Evolutionary conservation across 2,888 invertebrate species (phyloP).

Genomic region (Machimus rusticus): DNA sequence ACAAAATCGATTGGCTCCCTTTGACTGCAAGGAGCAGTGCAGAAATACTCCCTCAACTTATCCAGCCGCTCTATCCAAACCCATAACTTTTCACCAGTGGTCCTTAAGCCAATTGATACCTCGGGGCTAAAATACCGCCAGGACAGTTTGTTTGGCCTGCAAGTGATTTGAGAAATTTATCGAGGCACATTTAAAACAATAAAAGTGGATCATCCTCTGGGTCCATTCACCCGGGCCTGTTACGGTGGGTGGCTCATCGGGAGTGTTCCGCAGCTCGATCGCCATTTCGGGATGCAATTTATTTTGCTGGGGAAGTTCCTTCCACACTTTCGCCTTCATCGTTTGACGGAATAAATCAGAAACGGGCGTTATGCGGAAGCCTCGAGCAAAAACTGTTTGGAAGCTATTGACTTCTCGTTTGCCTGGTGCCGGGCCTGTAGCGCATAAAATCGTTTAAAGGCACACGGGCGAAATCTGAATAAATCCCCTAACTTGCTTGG

Average conservation of each 20-base stretch:
- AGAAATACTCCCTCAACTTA: not conserved
- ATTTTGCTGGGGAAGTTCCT: not conserved
- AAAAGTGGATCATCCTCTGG: constrained; percentile 9
- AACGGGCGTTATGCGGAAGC: not conserved
- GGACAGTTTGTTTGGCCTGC: constrained; percentile 28
- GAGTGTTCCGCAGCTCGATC: not conserved
- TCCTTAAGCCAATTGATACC: constrained; percentile 36
- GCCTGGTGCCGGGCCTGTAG: not conserved
- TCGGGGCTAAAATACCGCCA: not conserved
- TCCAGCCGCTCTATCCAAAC: not conserved
- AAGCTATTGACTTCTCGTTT: not conserved
- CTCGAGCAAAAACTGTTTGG: not conserved
- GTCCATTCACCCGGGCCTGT: not conserved
- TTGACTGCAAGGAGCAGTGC: not conserved
- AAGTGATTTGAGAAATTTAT: constrained; percentile 25
- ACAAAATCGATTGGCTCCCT: not conserved
- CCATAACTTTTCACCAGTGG: constrained; percentile 18
- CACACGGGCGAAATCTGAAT: not conserved
- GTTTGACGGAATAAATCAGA: not conserved
- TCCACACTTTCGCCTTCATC: not conserved
- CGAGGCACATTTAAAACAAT: constrained; percentile 34
- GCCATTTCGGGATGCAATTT: not conserved
- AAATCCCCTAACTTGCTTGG: not conserved
- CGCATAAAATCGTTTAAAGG: not conserved
- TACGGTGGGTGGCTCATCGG: not conserved